These are phyloP conservation scores for Circaetus gallicus DNA, from an alignment of 2,113 vertebrate species.

Conservation along the genomic window DNA sequence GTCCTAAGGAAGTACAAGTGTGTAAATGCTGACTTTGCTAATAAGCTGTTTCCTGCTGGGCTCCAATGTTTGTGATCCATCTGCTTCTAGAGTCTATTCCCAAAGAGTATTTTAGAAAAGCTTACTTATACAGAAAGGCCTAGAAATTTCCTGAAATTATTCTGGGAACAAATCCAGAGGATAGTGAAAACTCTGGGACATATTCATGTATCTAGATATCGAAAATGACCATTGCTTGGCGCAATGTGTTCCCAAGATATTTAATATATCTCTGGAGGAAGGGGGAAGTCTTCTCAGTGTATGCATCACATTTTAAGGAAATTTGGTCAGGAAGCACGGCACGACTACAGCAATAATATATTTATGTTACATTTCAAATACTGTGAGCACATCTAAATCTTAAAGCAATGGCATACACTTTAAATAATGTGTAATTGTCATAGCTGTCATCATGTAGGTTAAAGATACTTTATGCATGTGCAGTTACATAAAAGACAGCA, in stretches of 20 bases:
- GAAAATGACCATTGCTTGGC: background rate
- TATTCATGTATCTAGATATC: background rate
- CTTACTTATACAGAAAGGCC: background rate
- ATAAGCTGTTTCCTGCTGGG: background rate
- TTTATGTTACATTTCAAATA: background rate
- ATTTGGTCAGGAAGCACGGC: background rate
- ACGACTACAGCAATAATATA: background rate
- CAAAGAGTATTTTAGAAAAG: background rate
- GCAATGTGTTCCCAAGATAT: background rate
- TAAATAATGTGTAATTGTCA: background rate
- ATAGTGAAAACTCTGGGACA: background rate
- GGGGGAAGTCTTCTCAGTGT: background rate
- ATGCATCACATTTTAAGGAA: background rate
- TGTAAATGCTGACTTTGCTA: background rate
- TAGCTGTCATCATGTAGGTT: background rate
- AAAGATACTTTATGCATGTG: background rate
- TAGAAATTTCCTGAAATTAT: slow-evolving; percentile 7
- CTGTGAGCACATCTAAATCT: background rate
- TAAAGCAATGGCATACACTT: background rate
- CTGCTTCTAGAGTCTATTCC: slow-evolving; percentile 8
- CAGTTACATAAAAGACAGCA: background rate
- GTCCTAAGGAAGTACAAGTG: background rate
- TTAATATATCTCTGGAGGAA: background rate
- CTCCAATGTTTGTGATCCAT: background rate
- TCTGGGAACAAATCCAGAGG: slow-evolving; percentile 29